Evolutionary conservation across 2,888 invertebrate genomes (phyloP), one percentile per base, ranked within the genome.

Genomic region (Brenthis hecate): DNA sequence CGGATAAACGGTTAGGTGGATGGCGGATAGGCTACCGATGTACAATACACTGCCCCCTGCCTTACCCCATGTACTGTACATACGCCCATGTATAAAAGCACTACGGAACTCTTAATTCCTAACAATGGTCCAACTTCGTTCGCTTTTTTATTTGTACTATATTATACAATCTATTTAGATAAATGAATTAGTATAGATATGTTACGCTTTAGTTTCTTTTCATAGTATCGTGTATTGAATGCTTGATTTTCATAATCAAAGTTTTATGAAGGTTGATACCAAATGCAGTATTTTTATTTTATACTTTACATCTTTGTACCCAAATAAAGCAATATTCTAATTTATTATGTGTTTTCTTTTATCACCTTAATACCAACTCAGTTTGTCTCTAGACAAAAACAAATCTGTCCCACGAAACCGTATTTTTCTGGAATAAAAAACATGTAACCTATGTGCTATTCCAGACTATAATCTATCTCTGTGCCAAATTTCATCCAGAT

Each of bases 221-320:
- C 81, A 85, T 91, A 89, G 88, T 88, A 83, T 90, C 84, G 83
- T 88, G 90, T 91, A 91, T 89, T 90, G 85, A 89, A 87, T 87
- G 91, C 91, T 91, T 92, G 89, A 88, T 90, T 91, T 91, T 89
- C 90, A 88, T 92, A 90, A 88, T 90, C 85, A 85, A 89, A 85
- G 85, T 89, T 90, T 90, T 90, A 89, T 88, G 89, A 85, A 82
- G 87, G 89, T 92, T 82, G 87, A 91, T 91, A 92, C 92, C 91
- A 91, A 91, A 92, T 90, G 91, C 91, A 92, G 91, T 91, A 91
- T 91, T 92, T 91, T 92, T 91, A 90, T 91, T 92, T 92, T 90
- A 86, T 90, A 91, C 84, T 91, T 89, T 91, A 91, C 89, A 88
- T 87, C 91, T 91, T 90, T 92, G 86, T 91, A 92, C 88, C 90